Base-by-base conservation (phyloP, 2,888 invertebrate genomes). In the Dryadula phaetusa region DNA sequence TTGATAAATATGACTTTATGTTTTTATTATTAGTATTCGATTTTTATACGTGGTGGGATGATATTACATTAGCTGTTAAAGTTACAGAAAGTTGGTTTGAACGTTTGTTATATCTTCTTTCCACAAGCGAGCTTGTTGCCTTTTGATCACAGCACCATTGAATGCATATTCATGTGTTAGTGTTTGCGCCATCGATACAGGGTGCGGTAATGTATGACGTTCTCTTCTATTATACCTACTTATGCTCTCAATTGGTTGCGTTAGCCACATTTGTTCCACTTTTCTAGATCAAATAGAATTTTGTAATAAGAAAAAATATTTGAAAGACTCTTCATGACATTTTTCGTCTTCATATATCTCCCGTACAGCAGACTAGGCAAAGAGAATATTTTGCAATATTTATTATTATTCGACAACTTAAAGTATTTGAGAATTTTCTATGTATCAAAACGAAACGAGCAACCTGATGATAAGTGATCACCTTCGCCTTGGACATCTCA, bases 151-250 rank as follows among this genome's bases (percentile, higher is more conserved):
- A 37, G 63, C 12, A 46, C 14, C 44, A 60, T 18, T 42, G 40
- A 49, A 65, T 60, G 65, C 64, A 65, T 65, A 65, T 65, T 65
- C 58, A 60, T 65, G 42, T 25, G 16, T 25, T 58, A 46, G 44
- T 46, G 37, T 64, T 58, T 65, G 56, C 58, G 37, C 47, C 42
- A 8, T 53, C 58, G 49, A 65, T 65, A 40, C 58, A 37, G 58
- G 64, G 64, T 28, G 64, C 49, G 64, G 64, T 32, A 56, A 49
- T 49, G 64, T 65, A 58, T 49, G 58, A 65, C 25, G 28, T 18
- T 37, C 60, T 37, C 22, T 47, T 49, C 49, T 28, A 10, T 34
- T 40, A 64, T 49, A 64, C 18, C 58, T 42, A 58, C 58, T 49
- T 49, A 49, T 70, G 53, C 47, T 63, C 64, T 54, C 61, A 49